phyloP scores from a whole-genome alignment of 2,113 vertebrate genomes.

The Phylloscopus trochiloides region DNA sequence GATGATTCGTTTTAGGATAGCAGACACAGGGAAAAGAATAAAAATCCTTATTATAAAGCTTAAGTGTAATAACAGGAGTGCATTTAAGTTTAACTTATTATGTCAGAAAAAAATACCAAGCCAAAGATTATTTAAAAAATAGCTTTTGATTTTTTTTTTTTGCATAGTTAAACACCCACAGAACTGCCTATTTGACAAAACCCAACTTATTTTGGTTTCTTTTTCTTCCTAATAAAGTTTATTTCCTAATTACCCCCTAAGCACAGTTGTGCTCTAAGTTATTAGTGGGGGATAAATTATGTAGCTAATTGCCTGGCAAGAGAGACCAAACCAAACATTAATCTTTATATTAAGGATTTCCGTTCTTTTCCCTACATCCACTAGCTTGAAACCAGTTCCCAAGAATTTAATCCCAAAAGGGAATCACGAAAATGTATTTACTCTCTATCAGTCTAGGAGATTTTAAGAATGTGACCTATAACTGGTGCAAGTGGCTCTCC shows the following conservation, averaged over 20 bases:
- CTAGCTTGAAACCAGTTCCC: not conserved
- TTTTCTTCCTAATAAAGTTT: not conserved
- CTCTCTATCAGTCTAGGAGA: not conserved
- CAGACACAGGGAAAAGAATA: not conserved
- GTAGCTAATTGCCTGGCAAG: conserved; percentile 1
- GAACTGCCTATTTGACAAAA: not conserved
- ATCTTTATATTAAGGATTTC: not conserved
- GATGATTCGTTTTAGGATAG: not conserved
- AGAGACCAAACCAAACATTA: not conserved
- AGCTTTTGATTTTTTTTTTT: not conserved
- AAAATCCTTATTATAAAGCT: not conserved
- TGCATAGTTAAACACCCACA: not conserved
- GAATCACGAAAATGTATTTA: not conserved
- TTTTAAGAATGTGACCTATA: not conserved
- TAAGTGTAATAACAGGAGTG: not conserved
- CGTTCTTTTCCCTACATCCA: not conserved
- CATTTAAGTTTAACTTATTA: not conserved
- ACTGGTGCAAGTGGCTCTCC: not conserved
- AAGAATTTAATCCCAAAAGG: not conserved
- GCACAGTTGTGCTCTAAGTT: not conserved
- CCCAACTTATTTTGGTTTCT: not conserved
- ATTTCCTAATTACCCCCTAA: not conserved
- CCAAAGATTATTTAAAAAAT: not conserved
- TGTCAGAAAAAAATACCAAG: not conserved
- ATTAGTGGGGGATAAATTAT: conserved; percentile 12